phyloP scores from a whole-genome alignment of 2,888 invertebrate species.

The Gisinianus flammeolus region DNA sequence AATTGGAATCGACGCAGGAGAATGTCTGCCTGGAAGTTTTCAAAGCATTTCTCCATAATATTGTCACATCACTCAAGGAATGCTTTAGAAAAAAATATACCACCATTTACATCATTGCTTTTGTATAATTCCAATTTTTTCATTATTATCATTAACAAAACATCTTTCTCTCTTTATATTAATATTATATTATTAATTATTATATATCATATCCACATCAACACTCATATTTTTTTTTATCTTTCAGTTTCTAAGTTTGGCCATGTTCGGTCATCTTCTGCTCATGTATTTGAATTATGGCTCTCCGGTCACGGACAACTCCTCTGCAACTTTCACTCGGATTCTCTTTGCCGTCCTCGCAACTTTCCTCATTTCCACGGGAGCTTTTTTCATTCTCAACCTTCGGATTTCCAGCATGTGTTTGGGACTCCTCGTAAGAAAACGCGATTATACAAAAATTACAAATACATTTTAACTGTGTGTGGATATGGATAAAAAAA shows the following conservation, averaged over 20 bases:
- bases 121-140: no score
- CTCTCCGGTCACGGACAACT: not conserved
- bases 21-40: not conserved
- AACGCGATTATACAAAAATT: not conserved
- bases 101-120: not conserved
- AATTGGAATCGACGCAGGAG: not conserved
- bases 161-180: no score
- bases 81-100: not conserved
- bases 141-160: no score
- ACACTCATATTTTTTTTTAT: no score
- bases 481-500: no score
- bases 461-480: no score
- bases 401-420: not conserved
- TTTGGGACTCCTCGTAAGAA: conserved; percentile 1
- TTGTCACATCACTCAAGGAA: not conserved
- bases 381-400: conserved; percentile 21
- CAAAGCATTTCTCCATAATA: not conserved
- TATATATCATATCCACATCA: no score
- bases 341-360: not conserved
- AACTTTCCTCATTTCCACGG: not conserved
- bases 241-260: not conserved
- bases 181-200: no score
- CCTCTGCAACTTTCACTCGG: not conserved
- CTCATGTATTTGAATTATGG: not conserved
- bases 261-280: not conserved